Conservation (phyloP, 2,113 vertebrate species). For the Rhinichthys klamathensis region DNA sequence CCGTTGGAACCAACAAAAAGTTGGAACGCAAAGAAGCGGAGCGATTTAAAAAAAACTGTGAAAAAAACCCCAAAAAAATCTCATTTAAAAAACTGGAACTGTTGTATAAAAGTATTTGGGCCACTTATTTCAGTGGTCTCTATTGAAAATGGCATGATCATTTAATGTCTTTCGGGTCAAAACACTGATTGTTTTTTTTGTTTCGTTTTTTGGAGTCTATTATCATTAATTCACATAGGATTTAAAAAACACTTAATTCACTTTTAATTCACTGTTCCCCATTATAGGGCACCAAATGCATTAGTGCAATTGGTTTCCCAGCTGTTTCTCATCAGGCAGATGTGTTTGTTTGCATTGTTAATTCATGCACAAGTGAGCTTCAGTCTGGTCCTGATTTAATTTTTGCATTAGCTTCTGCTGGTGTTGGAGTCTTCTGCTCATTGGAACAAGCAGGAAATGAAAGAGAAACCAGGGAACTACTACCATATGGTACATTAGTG, state of each 20-base stretch:
- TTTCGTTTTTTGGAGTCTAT: background rate
- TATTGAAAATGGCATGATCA: background rate
- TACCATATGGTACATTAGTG: conserved; percentile 12
- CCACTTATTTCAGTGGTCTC: background rate
- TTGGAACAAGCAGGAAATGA: background rate
- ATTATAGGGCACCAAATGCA: conserved; percentile 7
- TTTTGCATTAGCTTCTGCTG: conserved; percentile 9
- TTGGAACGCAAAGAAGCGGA: too few relatives aligned
- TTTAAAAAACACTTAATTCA: conserved; percentile 11
- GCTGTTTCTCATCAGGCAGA: conserved; percentile 42
- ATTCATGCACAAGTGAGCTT: conserved; percentile 2
- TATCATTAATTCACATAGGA: background rate
- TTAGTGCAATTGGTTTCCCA: conserved; percentile 27
- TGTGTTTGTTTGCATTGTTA: conserved; percentile 44
- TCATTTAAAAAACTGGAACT: background rate
- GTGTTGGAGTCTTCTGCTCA: background rate
- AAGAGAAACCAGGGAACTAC: background rate
- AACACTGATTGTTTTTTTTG: background rate
- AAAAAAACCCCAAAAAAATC: background rate
- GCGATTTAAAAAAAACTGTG: too few relatives aligned
- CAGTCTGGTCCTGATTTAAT: conserved; percentile 1
- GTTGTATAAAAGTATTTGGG: background rate
- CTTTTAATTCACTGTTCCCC: conserved; percentile 5
- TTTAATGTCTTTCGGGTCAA: background rate
- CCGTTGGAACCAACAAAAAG: too few relatives aligned